Percentiles rank a stretch among this genome's conserved stretches.
Conservation (phyloP, 2,113 vertebrate genomes). For the Ploceus nigricollis region DNA sequence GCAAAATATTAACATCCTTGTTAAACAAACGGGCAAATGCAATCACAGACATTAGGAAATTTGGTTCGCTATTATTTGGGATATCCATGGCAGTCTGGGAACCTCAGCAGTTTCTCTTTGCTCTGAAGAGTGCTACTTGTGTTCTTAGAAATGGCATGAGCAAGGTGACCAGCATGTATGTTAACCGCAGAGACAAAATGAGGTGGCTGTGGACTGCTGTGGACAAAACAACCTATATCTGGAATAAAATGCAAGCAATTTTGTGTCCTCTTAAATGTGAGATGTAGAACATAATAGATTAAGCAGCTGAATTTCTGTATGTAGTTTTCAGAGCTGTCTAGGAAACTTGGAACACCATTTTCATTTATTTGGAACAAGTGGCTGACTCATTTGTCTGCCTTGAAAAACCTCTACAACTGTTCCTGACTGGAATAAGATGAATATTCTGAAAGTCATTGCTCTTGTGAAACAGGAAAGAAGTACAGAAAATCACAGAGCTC, state of each 20-base stretch:
- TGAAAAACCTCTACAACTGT: slow-evolving; percentile 23
- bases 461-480: neutral
- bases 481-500: neutral
- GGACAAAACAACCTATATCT: neutral
- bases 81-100: neutral
- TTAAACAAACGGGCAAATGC: slow-evolving; percentile 25
- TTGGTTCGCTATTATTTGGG: neutral
- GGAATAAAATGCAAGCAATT: neutral
- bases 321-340: slow-evolving; percentile 42
- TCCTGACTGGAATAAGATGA: neutral
- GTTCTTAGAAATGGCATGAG: neutral
- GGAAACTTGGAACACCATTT: slow-evolving; percentile 42
- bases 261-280: neutral
- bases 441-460: slow-evolving; percentile 15
- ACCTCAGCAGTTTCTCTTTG: neutral
- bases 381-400: slow-evolving; percentile 39
- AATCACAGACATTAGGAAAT: neutral
- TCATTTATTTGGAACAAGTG: slow-evolving; percentile 42
- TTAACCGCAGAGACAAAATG: neutral
- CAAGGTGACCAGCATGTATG: neutral
- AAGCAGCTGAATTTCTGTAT: slow-evolving; percentile 11
- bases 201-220: neutral
- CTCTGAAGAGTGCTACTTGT: neutral
- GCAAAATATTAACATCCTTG: slow-evolving; percentile 10
- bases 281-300: neutral